Evolutionary conservation across 2,888 invertebrate species (phyloP).

Genomic region (Parascotia fuliginaria): DNA sequence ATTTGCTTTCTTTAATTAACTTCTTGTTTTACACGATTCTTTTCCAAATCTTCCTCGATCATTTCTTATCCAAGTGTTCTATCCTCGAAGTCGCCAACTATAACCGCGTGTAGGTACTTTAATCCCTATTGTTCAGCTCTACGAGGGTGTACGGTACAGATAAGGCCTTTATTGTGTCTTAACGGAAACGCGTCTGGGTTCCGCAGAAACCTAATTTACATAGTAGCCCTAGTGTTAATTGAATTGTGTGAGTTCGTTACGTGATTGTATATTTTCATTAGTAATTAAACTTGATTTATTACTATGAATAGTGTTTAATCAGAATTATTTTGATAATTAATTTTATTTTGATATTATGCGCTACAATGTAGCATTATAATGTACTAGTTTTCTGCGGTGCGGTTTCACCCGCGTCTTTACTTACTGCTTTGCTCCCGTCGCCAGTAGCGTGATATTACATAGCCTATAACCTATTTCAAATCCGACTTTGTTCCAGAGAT

Average conservation of each 20-base stretch:
- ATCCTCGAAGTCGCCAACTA: conserved; percentile 26
- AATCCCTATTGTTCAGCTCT: conserved; percentile 53
- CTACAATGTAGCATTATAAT: no score
- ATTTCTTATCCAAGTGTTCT: conserved; percentile 22
- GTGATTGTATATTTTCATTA: conserved; percentile 37
- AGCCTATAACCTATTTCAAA: no score
- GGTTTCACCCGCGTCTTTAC: no score
- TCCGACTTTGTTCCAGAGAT: no score
- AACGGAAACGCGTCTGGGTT: conserved; percentile 48
- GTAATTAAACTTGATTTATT: conserved; percentile 28
- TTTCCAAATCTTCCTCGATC: not conserved
- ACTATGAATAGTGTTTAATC: not conserved
- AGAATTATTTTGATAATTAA: no score
- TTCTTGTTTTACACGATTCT: no score
- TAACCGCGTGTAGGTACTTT: conserved; percentile 35
- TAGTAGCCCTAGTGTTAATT: conserved; percentile 55
- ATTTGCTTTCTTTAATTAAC: no score
- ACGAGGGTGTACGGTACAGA: conserved; percentile 53
- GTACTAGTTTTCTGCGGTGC: no score
- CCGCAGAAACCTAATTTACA: conserved; percentile 59
- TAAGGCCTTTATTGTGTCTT: conserved; percentile 57
- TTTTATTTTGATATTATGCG: no score
- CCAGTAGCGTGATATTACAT: no score
- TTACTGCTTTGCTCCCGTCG: no score
- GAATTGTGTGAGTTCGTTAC: conserved; percentile 49